Evolutionary conservation across 2,113 vertebrate genomes (phyloP).

Genomic region (Mesitornis unicolor): DNA sequence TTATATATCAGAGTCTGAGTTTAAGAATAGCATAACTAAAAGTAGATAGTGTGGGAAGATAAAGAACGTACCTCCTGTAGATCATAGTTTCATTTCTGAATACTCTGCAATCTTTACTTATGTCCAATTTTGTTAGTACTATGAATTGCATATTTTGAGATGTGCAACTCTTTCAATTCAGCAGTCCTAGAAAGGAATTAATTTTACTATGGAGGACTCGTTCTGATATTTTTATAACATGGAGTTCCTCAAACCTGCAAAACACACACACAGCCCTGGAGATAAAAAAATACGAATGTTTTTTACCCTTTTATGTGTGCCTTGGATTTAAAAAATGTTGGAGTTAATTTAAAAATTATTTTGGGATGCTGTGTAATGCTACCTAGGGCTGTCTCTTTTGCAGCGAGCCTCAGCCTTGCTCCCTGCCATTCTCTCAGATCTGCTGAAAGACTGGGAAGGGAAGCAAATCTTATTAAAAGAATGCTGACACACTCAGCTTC

Average conservation of each 20-base stretch:
- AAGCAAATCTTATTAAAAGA: background rate
- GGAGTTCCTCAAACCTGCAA: background rate
- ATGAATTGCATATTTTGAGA: background rate
- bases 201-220: background rate
- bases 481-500: background rate
- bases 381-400: background rate
- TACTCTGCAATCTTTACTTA: background rate
- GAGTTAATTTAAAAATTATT: background rate
- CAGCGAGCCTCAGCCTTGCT: background rate
- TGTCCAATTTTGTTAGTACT: background rate
- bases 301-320: background rate
- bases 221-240: background rate
- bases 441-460: background rate
- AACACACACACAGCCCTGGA: background rate
- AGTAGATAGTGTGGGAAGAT: background rate
- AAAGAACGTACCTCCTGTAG: background rate
- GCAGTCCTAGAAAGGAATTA: background rate
- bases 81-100: background rate
- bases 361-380: background rate
- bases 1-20: background rate
- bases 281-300: background rate
- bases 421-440: background rate
- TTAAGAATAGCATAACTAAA: background rate
- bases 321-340: background rate
- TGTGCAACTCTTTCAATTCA: background rate